Conservation (phyloP, 2,113 vertebrate genomes). For the Platysternon megacephalum region DNA sequence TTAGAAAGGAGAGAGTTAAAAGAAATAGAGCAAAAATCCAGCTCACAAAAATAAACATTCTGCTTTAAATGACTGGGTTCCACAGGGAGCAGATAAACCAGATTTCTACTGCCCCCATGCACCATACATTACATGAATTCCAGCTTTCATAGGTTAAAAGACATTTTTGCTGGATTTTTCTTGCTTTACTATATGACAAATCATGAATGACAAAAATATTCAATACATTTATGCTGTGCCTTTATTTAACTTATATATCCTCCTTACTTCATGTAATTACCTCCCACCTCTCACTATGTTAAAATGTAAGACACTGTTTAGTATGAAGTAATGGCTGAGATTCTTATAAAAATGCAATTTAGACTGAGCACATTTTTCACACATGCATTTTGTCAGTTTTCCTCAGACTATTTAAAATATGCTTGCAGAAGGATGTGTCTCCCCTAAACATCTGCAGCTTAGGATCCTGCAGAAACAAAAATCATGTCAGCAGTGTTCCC, state of each 20-base stretch:
- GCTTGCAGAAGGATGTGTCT: background rate
- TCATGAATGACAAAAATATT: background rate
- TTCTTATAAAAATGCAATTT: background rate
- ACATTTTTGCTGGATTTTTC: background rate
- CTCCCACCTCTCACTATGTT: background rate
- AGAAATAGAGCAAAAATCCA: background rate
- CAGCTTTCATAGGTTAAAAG: rapidly evolving
- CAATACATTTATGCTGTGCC: background rate
- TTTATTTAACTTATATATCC: background rate
- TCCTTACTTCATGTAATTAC: background rate
- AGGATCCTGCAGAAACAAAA: background rate
- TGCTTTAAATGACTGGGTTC: background rate
- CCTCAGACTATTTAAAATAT: background rate
- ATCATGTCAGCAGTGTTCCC: background rate
- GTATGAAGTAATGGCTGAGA: background rate
- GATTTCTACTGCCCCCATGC: background rate
- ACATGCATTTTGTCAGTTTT: background rate
- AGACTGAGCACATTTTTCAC: background rate
- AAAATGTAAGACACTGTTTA: background rate
- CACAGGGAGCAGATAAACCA: background rate
- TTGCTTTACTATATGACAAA: background rate
- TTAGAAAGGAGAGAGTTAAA: background rate
- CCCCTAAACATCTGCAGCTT: background rate
- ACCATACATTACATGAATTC: background rate
- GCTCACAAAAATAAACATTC: background rate